Conservation (phyloP, 2,113 vertebrate species). For the Calypte anna region DNA sequence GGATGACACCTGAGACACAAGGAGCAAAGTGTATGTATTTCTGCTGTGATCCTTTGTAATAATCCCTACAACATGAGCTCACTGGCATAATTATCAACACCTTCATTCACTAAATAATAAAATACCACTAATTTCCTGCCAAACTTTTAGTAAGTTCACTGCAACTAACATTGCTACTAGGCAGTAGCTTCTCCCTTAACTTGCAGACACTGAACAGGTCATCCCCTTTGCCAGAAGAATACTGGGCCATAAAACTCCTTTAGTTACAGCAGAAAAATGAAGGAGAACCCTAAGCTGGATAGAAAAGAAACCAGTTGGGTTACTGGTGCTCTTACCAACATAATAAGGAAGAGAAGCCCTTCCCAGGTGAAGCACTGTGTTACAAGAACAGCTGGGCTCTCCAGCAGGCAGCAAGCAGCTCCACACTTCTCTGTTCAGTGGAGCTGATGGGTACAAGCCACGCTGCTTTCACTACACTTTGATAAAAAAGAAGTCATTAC, state of each 20-base stretch:
- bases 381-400: background rate
- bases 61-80: background rate
- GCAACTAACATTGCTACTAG: background rate
- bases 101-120: background rate
- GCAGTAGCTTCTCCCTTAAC: background rate
- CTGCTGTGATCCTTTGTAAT: background rate
- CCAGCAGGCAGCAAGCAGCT: background rate
- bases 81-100: background rate
- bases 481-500: background rate
- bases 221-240: background rate
- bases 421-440: background rate
- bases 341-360: background rate
- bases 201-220: background rate
- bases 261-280: background rate
- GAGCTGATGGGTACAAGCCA: background rate
- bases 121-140: background rate
- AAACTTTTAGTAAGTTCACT: background rate
- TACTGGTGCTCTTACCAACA: background rate
- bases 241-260: background rate
- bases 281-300: background rate
- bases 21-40: background rate
- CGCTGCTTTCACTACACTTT: background rate
- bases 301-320: background rate
- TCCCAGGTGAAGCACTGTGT: background rate
- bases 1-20: background rate